Base-by-base conservation (phyloP, 2,797 vertebrate species). In the Bovichtus variegatus region DNA sequence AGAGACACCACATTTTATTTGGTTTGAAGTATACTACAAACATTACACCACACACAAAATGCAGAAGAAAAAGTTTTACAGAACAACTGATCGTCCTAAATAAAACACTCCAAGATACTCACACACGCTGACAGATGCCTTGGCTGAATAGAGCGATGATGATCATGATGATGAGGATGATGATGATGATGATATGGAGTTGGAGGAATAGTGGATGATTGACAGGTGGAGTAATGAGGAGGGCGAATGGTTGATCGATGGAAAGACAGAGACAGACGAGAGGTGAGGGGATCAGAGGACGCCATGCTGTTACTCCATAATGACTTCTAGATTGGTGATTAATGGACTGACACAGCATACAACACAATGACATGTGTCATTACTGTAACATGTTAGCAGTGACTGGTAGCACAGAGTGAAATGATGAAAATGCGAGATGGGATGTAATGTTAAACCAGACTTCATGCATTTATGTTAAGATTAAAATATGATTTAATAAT, bases 81-180 rank as follows among this genome's bases (percentile, higher is more conserved):
- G 9, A 65, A 38, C 23, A 15, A n/a, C 5, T 6, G 7, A 36
- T 76, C 25, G 23, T 57, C 50, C 55, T 67, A 53, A 55, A n/a
- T n/a, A 51, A 68, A 67, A 62, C 29, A 41, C 23, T 9, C 15
- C 25, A 34, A 43, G 59, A 75, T 92, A 93, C 92, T 93, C 86
- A 93, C 91, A 89, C 62, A 83, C 46, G 18, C 81, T 74, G 82
- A 83, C 82, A 47, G 88, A 82, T 46, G 90, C 11, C 71, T 93
- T 93, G 61, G 91, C 92, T 93, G 81, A 82, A 82, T 80, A 83
- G 73, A 74, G 58, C 71, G 59, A 75, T 31, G 87, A 69, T 53
- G 80, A 62, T 53, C 78, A 74, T 49, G 78, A 59, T 58, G 76
- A 82, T 25, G 6, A 34, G 29, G 29, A 29, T 29, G 87, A 65